These are phyloP conservation scores for Conopomorpha cramerella DNA, from an alignment of 1,140 invertebrate genomes.

Conservation along the genomic window DNA sequence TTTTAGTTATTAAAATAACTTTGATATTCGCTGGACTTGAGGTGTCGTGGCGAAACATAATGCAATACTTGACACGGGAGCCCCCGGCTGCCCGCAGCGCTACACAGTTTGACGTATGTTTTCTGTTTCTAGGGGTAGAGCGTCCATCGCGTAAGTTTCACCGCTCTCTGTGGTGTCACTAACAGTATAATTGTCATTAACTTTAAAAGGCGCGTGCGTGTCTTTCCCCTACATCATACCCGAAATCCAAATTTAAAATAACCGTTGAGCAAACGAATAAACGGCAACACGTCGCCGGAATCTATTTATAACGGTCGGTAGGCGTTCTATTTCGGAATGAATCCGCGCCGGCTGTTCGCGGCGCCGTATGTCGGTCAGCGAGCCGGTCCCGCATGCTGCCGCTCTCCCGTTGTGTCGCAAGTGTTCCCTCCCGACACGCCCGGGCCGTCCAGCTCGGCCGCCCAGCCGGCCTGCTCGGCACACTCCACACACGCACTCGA, in stretches of 20 bases:
- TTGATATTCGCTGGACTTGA: too few relatives aligned
- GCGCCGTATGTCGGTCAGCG: constrained; percentile 21
- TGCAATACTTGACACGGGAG: too few relatives aligned
- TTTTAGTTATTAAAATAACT: too few relatives aligned
- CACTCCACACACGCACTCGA: too few relatives aligned
- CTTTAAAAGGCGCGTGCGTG: constrained; percentile 32
- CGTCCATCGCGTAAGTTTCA: constrained; percentile 62
- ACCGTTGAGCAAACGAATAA: constrained; percentile 17
- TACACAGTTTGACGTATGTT: constrained; percentile 56
- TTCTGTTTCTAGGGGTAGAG: constrained; percentile 64
- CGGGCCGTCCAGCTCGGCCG: too few relatives aligned
- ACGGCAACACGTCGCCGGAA: constrained; percentile 13
- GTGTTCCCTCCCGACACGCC: too few relatives aligned
- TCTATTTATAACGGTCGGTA: constrained; percentile 36
- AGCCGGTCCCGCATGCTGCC: too few relatives aligned
- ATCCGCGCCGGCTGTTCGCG: constrained; percentile 38
- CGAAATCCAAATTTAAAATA: constrained; percentile 22
- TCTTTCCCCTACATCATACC: constrained; percentile 9
- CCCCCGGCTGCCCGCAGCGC: too few relatives aligned
- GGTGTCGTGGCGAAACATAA: too few relatives aligned
- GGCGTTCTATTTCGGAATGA: constrained; percentile 36
- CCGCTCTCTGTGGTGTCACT: constrained; percentile 58
- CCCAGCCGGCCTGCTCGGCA: too few relatives aligned
- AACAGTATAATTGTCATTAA: constrained; percentile 49
- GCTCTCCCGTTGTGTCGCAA: too few relatives aligned